phyloP scores from a whole-genome alignment of 2,888 invertebrate species.

The Colletes collaris region DNA sequence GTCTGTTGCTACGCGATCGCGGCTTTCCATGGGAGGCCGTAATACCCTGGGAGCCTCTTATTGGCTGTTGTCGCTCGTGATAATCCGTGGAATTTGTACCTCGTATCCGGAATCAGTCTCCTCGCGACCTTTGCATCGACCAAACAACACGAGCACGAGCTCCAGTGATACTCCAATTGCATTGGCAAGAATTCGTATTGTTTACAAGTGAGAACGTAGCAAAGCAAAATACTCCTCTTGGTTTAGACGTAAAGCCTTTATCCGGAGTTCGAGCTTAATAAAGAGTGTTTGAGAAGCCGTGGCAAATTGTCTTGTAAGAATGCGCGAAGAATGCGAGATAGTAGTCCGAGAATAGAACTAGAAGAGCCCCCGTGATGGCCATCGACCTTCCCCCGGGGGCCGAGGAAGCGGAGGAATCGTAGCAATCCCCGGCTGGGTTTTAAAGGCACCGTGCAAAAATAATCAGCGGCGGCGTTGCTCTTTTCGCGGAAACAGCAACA shows the following conservation, averaged over 20 bases:
- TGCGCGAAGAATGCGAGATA: neutral
- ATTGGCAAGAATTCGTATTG: no score
- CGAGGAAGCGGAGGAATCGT: neutral
- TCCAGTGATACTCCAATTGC: no score
- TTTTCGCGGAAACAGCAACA: slow-evolving; percentile 31
- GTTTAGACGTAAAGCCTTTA: no score
- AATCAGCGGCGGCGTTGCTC: slow-evolving; percentile 16
- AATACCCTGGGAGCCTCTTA: slow-evolving; percentile 8
- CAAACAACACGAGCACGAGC: no score
- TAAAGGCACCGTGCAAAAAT: neutral
- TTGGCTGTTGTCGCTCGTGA: neutral
- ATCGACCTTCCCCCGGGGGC: neutral
- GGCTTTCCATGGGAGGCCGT: slow-evolving; percentile 32
- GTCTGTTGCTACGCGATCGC: slow-evolving; percentile 16
- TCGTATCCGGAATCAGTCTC: neutral
- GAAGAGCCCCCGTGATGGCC: neutral
- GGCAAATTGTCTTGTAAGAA: no score
- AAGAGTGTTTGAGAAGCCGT: no score
- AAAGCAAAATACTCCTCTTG: no score
- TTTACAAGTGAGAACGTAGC: no score
- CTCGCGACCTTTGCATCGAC: no score
- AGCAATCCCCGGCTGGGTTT: neutral
- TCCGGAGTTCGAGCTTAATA: no score
- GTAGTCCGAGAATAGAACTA: neutral
- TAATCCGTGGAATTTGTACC: neutral